A percentile compares a stretch with the other conserved stretches of the same genome.
Evolutionary conservation across 2,113 vertebrate genomes (phyloP).

Genomic region (Mesoclemmys tuberculata): DNA sequence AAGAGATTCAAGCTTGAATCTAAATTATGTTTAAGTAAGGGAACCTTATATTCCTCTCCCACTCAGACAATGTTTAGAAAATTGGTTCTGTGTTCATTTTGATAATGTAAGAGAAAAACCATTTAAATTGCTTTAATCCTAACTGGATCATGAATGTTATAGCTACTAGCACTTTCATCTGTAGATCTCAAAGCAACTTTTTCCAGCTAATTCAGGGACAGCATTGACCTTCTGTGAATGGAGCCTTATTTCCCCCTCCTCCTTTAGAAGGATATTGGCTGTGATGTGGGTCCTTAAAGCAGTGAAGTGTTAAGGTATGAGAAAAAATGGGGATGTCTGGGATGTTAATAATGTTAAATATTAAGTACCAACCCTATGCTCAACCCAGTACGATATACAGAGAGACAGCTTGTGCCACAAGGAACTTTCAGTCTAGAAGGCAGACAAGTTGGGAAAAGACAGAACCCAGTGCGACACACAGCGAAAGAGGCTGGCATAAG

Average conservation of each 20-base stretch:
- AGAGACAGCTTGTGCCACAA: no score
- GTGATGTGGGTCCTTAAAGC: background rate
- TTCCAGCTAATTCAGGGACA: background rate
- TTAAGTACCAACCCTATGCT: background rate
- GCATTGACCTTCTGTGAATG: background rate
- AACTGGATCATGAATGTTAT: background rate
- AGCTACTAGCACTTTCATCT: background rate
- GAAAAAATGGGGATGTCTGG: background rate
- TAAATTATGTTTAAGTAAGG: background rate
- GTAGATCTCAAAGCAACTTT: background rate
- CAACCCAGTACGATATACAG: no score
- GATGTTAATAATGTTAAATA: background rate
- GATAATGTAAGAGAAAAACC: background rate
- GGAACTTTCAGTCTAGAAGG: background rate
- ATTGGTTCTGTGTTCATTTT: background rate
- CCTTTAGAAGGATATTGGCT: background rate
- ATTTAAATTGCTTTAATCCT: background rate
- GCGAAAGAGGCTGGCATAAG: background rate
- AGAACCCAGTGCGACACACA: background rate
- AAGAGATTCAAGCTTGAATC: background rate
- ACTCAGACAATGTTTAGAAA: background rate
- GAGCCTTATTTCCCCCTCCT: background rate
- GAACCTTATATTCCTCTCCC: background rate
- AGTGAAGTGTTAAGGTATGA: background rate
- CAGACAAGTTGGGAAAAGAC: background rate